Percentiles rank a stretch among this genome's conserved stretches.
Evolutionary conservation across 1,140 invertebrate genomes (phyloP).

Genomic region (Leptopilina clavipes): DNA sequence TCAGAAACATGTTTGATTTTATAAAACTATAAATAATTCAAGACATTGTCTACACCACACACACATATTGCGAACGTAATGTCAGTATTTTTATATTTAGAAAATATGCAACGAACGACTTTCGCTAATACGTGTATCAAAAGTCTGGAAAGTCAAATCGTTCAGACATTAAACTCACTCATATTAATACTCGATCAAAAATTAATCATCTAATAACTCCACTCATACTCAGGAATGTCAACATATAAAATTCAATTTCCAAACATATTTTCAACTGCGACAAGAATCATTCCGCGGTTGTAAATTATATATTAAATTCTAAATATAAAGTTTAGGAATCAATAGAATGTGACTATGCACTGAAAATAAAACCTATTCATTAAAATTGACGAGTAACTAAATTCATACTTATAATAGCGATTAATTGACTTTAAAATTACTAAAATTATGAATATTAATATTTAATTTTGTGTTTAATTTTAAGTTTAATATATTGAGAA

Average conservation of each 20-base stretch:
- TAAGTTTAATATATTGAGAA: no score
- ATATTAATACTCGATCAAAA: slow-evolving; percentile 5
- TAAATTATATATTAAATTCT: neutral
- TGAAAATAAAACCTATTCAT: no score
- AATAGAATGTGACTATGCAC: no score
- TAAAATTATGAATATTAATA: no score
- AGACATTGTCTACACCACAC: neutral
- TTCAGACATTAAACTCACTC: neutral
- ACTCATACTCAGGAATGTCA: neutral
- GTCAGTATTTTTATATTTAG: slow-evolving; percentile 23
- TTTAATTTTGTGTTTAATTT: no score
- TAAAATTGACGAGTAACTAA: no score
- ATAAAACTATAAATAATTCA: neutral
- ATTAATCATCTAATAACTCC: neutral
- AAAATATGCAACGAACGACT: slow-evolving; percentile 27
- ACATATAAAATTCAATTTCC: neutral
- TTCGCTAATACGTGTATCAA: slow-evolving; percentile 13
- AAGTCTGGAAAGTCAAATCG: slow-evolving; percentile 10
- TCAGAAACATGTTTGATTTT: neutral
- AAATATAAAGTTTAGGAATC: no score
- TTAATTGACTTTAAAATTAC: no score
- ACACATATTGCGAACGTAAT: slow-evolving; percentile 3
- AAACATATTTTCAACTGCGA: neutral
- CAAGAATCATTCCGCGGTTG: neutral
- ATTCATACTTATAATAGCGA: no score